These are phyloP conservation scores for Chondrosia reniformis DNA, from an alignment of 37 sponge, comb jelly and placozoan species.

Conservation along the genomic window DNA sequence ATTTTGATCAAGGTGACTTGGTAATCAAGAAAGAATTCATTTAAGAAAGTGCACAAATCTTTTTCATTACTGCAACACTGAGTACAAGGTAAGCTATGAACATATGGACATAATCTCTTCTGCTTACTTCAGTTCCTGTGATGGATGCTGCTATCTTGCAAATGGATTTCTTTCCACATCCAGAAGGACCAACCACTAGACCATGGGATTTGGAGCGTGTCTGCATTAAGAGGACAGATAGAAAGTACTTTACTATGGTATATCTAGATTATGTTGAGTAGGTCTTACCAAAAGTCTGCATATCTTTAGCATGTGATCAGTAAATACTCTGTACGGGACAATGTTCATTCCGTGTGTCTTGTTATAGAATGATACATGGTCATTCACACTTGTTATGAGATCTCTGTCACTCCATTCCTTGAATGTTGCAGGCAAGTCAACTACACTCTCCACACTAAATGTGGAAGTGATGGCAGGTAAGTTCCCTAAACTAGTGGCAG, in stretches of 20 bases:
- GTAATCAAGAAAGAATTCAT: no score
- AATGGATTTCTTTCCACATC: conserved; percentile 56
- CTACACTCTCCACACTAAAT: no score
- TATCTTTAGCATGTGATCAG: conserved; percentile 59
- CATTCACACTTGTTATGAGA: neutral
- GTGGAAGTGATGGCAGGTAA: neutral
- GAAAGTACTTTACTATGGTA: no score
- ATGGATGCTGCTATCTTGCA: conserved; percentile 49
- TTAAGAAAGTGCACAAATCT: no score
- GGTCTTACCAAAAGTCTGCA: conserved; percentile 64
- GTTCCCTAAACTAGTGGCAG: neutral
- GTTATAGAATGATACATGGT: neutral
- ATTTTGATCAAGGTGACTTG: no score
- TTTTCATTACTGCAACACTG: no score
- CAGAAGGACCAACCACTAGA: conserved; percentile 41
- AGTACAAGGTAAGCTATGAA: no score
- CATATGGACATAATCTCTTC: no score
- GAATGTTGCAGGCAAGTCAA: no score
- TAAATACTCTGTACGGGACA: conserved; percentile 30
- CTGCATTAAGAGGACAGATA: conserved; percentile 9
- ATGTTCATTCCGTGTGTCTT: neutral
- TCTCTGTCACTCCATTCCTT: conserved; percentile 17
- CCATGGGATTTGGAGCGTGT: conserved; percentile 51
- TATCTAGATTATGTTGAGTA: no score
- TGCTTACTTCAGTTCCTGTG: no score